Conservation (phyloP, 2,113 vertebrate species). For the Candoia aspera region DNA sequence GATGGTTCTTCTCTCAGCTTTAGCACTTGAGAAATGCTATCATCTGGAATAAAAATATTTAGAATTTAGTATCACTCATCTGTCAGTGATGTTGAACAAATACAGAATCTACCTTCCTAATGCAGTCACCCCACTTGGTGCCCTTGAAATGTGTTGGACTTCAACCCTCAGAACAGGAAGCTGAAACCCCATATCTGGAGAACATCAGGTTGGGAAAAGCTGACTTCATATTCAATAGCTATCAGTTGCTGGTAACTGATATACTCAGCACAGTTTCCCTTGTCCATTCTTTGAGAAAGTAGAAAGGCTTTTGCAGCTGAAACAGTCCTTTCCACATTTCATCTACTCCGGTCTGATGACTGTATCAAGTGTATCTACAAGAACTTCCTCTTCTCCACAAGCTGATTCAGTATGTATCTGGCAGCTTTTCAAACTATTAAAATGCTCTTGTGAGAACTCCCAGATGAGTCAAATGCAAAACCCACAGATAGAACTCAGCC, state of each 20-base stretch:
- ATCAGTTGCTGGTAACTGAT: background rate
- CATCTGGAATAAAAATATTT: slow-evolving; percentile 51
- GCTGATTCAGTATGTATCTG: background rate
- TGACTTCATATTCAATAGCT: too few species aligned
- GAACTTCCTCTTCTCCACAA: background rate
- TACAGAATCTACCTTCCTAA: background rate
- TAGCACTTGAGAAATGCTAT: background rate
- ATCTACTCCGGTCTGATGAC: background rate
- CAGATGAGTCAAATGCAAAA: background rate
- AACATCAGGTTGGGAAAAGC: too few species aligned
- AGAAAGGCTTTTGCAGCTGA: background rate
- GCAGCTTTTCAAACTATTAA: background rate
- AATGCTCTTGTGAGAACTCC: background rate
- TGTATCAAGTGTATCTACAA: background rate
- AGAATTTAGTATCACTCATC: background rate
- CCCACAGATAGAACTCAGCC: background rate
- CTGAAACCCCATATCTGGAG: too few species aligned
- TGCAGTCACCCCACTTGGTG: too few species aligned
- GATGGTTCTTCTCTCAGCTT: slow-evolving; percentile 15
- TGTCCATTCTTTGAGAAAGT: background rate
- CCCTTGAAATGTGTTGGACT: too few species aligned
- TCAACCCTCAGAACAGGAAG: too few species aligned
- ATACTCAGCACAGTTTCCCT: background rate
- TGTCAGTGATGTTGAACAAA: background rate
- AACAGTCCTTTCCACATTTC: background rate